These are phyloP conservation scores for Montipora efflorescens DNA, from an alignment of 64 coral and sea anemone genomes.

Conservation along the genomic window DNA sequence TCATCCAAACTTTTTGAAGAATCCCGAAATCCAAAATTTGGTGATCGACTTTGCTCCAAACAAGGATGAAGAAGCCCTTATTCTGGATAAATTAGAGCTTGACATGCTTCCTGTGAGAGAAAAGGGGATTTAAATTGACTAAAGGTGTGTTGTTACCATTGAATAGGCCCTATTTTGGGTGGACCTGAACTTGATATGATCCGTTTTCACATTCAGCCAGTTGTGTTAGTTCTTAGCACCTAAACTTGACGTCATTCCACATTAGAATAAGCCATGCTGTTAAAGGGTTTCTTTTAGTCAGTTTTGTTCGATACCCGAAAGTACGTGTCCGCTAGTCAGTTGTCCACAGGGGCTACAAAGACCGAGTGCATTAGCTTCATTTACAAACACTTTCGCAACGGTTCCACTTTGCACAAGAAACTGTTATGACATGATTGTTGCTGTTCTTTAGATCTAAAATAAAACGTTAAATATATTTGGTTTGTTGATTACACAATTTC, in stretches of 20 bases:
- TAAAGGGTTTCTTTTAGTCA: no score
- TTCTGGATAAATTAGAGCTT: background rate
- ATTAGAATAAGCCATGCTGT: no score
- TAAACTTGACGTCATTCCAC: no score
- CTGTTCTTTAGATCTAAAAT: slow-evolving; percentile 5
- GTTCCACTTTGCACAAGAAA: background rate
- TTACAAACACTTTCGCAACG: background rate
- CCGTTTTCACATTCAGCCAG: no score
- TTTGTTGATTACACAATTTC: background rate
- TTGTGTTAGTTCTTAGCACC: no score
- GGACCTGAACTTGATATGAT: no score
- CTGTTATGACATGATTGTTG: background rate
- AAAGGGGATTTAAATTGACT: no score
- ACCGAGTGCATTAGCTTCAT: background rate
- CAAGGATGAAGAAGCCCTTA: slow-evolving; percentile 8
- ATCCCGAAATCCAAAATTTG: background rate
- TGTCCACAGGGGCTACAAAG: background rate
- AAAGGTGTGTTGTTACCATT: no score
- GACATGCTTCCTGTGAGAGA: background rate
- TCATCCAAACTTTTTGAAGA: background rate
- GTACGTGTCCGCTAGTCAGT: no score
- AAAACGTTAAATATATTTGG: background rate
- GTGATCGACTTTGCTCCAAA: background rate
- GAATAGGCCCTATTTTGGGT: no score
- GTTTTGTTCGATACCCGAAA: no score